Evolutionary conservation across 2,888 invertebrate species (phyloP).

Genomic region (Agriopis aurantiaria): DNA sequence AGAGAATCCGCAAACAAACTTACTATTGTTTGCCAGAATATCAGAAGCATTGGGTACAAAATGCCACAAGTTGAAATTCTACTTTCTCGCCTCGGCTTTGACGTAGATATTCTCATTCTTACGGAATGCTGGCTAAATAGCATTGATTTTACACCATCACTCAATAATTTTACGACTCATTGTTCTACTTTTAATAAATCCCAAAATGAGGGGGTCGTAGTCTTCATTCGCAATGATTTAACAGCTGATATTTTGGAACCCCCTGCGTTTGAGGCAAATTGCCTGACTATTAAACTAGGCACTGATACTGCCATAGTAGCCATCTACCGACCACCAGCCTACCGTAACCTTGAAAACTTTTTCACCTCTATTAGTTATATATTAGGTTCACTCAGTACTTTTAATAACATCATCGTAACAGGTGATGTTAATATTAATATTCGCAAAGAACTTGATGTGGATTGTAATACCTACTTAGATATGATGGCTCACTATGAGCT

Average conservation of each 20-base stretch:
- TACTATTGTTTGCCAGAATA: not conserved
- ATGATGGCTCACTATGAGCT: slow-evolving; percentile 5
- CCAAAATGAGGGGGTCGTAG: slow-evolving; percentile 9
- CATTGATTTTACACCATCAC: not conserved
- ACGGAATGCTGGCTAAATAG: slow-evolving; percentile 6
- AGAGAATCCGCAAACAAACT: not conserved
- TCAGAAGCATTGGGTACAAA: slow-evolving; percentile 1
- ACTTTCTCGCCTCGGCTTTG: not conserved
- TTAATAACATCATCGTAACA: slow-evolving; percentile 2
- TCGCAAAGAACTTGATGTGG: not conserved
- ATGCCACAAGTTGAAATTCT: slow-evolving; percentile 1
- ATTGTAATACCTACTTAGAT: slow-evolving; percentile 1
- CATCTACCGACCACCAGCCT: slow-evolving; percentile 12
- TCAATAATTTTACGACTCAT: not conserved
- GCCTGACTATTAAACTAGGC: slow-evolving; percentile 2
- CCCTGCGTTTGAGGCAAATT: not conserved
- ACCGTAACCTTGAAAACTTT: not conserved
- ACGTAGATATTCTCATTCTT: slow-evolving; percentile 1
- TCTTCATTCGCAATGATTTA: not conserved
- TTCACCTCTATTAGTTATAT: not conserved
- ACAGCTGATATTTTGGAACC: not conserved
- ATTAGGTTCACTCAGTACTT: not conserved
- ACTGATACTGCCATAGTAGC: slow-evolving; percentile 5
- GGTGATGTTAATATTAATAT: slow-evolving; percentile 19
- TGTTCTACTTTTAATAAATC: slow-evolving; percentile 1